Base-by-base conservation (phyloP, 2,797 vertebrate species). In the Poecile montanus region DNA sequence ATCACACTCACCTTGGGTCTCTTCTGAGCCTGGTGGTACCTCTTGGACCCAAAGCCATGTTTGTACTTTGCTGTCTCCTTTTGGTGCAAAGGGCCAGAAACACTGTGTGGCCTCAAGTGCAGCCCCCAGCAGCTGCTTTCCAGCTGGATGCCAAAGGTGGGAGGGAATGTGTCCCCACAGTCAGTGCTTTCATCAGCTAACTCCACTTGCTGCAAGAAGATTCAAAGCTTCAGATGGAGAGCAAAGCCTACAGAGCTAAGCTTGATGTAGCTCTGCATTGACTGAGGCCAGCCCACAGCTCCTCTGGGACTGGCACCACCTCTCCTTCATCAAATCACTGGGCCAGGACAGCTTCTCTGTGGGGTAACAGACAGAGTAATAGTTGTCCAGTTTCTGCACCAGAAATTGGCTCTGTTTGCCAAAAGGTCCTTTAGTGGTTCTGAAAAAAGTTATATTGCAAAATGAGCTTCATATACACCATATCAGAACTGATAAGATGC, bases 101-200 rank as follows among this genome's bases (percentile, higher is more conserved):
- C 6, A 42, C 32, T 0, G 0, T 5, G 30, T 53, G 30, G 27
- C 13, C 12, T 21, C 2, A 1, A 23, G 32, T 11, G 38, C 80
- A 77, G 26, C 22, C 34, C 44, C 36, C 10, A 62, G 26, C 20
- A 36, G 20, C 1, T 0, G 11, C 26, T 45, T 86, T 45, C 16
- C 3, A 54, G 54, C 32, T 0, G 0, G 22, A 32, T 32, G 12
- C 4, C 1, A 3, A 65, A 75, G 27, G 10, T 42, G 70, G 38
- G 60, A 78, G 12, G 26, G 27, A 58, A 6, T 0, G 8, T 38
- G 16, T 29, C 4, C 17, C 26, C 56, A 7, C 1, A 0, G n/a
- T 38, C 42, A 25, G 3, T 6, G 27, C 32, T 65, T 16, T 20
- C 34, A 10, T 14, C 45, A 81, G 13, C 16, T 48, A 53, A 16